Base-by-base conservation (phyloP, 2,113 vertebrate species). In the Crotalus horridus region DNA sequence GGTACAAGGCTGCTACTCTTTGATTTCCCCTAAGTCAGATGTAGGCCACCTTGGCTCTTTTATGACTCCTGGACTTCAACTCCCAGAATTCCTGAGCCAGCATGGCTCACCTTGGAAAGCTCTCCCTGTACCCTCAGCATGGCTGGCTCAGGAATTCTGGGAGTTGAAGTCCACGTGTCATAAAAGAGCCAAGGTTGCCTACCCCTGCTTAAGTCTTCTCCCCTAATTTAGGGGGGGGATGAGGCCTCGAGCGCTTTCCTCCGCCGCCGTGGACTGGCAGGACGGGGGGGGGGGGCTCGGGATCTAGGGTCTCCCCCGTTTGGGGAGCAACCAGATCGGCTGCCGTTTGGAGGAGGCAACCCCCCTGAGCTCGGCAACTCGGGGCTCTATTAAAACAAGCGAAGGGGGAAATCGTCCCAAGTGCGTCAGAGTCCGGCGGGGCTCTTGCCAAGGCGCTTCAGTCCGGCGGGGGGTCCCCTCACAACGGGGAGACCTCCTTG, bases 401-500 rank as follows among this genome's bases (percentile, higher is more conserved):
- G 15, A 74, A 10, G 59, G n/a, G 15, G 64, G 13, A 33, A 29
- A 56, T 39, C 6, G 69, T 20, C 33, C 7, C 24, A 26, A 48
- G 24, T 48, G 12, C 8, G 48, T 11, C 85, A 5, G 6, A 4
- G 33, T 39, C 33, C 51, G 33, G 12, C 3, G 0, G 1, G 90
- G 33, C 11, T 24, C 33, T 0, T 1, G 43, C 24, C 39, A 3
- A 48, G n/a, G 69, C 94, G 93, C 94, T 89, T 93, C 1, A 55
- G 91, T 7, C 93, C 87, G 55, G 1, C 1, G 4, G 24, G 9
- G 8, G 2, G 9, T 4, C 3, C 17, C 7, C 96, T 97, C 74
- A 99, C 91, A 98, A 96, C 1, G 98, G 98, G 21, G 98, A 99
- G 85, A 98, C 98, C 93, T 99, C 98, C 95, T 99, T 99, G 94